Percentiles rank a stretch among this genome's conserved stretches.
These are phyloP conservation scores for Solenodon paradoxus DNA, from an alignment of 2,113 vertebrate genomes.

Conservation along the genomic window DNA sequence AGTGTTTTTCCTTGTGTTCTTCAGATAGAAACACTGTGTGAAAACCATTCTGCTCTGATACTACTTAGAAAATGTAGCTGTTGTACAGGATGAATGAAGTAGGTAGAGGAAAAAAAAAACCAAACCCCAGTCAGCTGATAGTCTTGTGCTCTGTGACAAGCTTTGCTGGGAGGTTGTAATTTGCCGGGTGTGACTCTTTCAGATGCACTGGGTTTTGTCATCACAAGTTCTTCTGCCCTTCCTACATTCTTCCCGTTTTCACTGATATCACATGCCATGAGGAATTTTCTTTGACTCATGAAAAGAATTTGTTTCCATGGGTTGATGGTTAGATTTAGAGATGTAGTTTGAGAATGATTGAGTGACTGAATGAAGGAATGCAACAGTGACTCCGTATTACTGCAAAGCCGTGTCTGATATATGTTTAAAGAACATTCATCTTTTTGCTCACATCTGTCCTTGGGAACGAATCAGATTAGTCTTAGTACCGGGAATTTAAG, in stretches of 20 bases:
- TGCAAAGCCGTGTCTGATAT: not conserved
- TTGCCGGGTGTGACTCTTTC: not conserved
- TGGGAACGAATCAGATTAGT: not conserved
- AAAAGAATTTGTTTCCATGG: not conserved
- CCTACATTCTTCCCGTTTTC: constrained; percentile 23
- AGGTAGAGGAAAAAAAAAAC: not conserved
- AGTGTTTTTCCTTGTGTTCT: not conserved
- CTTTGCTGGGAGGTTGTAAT: constrained; percentile 36
- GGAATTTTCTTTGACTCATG: not conserved
- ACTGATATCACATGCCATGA: not conserved
- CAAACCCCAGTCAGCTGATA: constrained; percentile 64
- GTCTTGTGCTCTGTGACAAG: constrained; percentile 67
- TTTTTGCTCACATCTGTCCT: not conserved
- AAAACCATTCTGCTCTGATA: not conserved
- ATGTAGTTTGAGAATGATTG: not conserved
- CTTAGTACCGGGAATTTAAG: not conserved
- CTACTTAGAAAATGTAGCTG: constrained; percentile 40
- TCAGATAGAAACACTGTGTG: not conserved
- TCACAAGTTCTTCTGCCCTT: not conserved
- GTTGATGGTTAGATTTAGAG: not conserved
- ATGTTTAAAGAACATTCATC: not conserved
- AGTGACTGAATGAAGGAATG: not conserved
- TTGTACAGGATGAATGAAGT: constrained; percentile 58
- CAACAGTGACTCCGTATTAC: not conserved
- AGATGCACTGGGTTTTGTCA: not conserved